Conservation (phyloP, 2,797 vertebrate genomes). For the Lates japonicus region DNA sequence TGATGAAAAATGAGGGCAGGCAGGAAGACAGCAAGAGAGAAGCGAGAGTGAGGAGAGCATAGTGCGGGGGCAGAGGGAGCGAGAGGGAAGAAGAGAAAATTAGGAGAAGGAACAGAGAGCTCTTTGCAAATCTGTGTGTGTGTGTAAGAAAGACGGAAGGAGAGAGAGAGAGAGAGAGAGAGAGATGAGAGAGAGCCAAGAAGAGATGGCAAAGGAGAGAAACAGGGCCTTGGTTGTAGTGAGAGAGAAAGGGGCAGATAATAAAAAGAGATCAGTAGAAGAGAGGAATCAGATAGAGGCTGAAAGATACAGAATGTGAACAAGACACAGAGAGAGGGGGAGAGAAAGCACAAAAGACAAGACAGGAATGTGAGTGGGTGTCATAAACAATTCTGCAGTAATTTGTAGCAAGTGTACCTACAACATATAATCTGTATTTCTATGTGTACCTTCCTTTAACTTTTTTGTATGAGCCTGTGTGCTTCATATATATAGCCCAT, state of each 20-base stretch:
- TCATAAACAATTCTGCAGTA: constrained; percentile 11
- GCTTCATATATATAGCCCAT: background rate
- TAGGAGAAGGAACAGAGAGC: constrained; percentile 59
- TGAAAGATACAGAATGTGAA: constrained; percentile 32
- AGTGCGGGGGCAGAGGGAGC: constrained; percentile 16
- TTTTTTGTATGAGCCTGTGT: background rate
- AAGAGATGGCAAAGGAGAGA: constrained; percentile 20
- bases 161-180: background rate
- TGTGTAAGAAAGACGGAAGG: constrained; percentile 24
- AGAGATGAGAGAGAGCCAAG: constrained; percentile 20
- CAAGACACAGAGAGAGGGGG: background rate
- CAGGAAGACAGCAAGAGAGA: constrained; percentile 50
- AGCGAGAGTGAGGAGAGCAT: constrained; percentile 29
- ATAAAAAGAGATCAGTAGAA: constrained; percentile 7
- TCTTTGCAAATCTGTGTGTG: constrained; percentile 55
- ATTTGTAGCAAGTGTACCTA: background rate
- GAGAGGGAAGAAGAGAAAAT: constrained; percentile 45
- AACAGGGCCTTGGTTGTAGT: constrained; percentile 50
- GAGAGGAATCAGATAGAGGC: constrained; percentile 19
- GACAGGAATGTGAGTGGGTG: constrained; percentile 17
- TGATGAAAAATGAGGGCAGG: constrained; percentile 69
- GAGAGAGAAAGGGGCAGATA: constrained; percentile 20
- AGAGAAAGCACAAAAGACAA: background rate
- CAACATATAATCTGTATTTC: constrained; percentile 1
- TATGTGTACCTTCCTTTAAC: background rate